A percentile compares a stretch with the other conserved stretches of the same genome.
These are phyloP conservation scores for Drosophila tropicalis DNA, from an alignment of 1,140 invertebrate genomes.

Conservation along the genomic window DNA sequence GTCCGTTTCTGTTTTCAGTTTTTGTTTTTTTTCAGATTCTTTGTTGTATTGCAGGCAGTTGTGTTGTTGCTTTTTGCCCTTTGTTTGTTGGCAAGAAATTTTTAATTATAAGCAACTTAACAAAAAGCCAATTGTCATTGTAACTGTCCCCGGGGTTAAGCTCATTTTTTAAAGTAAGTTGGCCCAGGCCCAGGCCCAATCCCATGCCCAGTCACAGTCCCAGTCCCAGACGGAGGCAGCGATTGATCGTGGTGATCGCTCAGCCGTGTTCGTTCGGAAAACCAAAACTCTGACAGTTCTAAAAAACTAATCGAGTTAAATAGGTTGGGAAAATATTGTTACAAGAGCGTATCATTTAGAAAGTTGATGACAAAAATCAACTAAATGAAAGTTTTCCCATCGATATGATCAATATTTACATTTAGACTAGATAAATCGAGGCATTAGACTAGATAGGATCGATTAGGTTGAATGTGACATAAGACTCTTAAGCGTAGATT, in stretches of 20 bases:
- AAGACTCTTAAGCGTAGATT: no score
- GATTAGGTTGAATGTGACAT: no score
- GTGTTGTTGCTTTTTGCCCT: slow-evolving; percentile 40
- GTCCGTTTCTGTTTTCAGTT: slow-evolving; percentile 51
- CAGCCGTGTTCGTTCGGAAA: neutral
- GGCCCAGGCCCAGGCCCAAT: neutral
- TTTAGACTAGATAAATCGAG: no score
- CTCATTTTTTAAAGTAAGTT: slow-evolving; percentile 61
- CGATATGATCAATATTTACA: no score
- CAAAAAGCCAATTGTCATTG: slow-evolving; percentile 80
- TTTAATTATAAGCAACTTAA: slow-evolving; percentile 79
- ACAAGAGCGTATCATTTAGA: slow-evolving; percentile 5
- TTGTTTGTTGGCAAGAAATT: slow-evolving; percentile 67
- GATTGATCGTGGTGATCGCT: slow-evolving; percentile 5
- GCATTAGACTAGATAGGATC: no score
- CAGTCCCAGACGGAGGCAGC: no score
- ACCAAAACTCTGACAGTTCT: slow-evolving; percentile 40
- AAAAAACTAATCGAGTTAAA: slow-evolving; percentile 25
- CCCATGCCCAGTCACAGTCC: no score
- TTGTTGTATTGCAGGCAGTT: slow-evolving; percentile 27
- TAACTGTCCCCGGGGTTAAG: slow-evolving; percentile 51
- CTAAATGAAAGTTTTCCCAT: slow-evolving; percentile 7
- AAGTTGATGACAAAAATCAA: neutral
- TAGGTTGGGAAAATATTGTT: neutral
- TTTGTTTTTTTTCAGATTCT: neutral